Conservation (phyloP, 2,113 vertebrate genomes). For the Chaenocephalus aceratus region DNA sequence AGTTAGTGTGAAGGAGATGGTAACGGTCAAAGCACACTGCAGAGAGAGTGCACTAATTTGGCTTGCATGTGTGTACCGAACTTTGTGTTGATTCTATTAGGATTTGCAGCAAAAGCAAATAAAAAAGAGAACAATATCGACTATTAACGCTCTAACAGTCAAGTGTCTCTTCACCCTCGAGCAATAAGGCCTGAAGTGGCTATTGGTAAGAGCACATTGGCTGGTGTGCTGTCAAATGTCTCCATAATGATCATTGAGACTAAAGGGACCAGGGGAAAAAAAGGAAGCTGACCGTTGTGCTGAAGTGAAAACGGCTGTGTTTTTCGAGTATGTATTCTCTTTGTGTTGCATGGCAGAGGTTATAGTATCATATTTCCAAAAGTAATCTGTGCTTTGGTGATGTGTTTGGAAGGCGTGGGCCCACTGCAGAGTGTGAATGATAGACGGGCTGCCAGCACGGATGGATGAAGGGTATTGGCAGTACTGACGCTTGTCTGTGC, state of each 20-base stretch:
- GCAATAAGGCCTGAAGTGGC: constrained; percentile 57
- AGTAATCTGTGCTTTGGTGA: constrained; percentile 59
- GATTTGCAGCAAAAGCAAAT: constrained; percentile 41
- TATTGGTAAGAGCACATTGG: constrained; percentile 42
- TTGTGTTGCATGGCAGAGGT: constrained; percentile 17
- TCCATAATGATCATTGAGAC: constrained; percentile 14
- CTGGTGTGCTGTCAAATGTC: constrained; percentile 31
- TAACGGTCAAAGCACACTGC: constrained; percentile 49
- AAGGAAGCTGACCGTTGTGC: constrained; percentile 9
- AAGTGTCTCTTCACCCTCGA: constrained; percentile 63
- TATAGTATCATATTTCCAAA: constrained; percentile 51
- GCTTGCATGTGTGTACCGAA: constrained; percentile 19
- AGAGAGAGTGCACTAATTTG: constrained; percentile 47
- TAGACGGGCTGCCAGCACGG: constrained; percentile 67
- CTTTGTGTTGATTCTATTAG: constrained; percentile 45
- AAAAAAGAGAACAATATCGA: not conserved
- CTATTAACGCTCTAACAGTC: constrained; percentile 46
- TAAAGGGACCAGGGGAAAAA: constrained; percentile 3
- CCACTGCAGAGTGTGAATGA: constrained; percentile 58
- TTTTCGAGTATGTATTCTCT: constrained; percentile 10
- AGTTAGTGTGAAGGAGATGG: constrained; percentile 35
- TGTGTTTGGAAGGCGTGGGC: constrained; percentile 46
- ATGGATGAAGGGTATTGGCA: constrained; percentile 71
- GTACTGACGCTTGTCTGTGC: constrained; percentile 52
- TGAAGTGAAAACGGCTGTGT: not conserved